These are phyloP conservation scores for Thecophora atra DNA, from an alignment of 2,888 invertebrate genomes.

Conservation along the genomic window DNA sequence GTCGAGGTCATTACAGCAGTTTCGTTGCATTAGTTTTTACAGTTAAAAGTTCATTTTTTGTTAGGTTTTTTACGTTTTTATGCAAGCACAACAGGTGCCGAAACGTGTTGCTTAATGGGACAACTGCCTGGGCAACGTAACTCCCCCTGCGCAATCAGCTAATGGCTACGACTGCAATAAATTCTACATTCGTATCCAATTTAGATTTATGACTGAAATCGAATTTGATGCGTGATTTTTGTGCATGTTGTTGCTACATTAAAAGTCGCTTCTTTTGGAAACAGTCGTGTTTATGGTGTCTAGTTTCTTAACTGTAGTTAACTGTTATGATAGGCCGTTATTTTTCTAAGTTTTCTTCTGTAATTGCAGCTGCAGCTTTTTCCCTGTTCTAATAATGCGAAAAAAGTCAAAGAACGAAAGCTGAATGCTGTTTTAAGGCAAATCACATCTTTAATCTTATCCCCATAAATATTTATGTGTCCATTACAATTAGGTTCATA, in stretches of 20 bases:
- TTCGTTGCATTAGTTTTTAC: slow-evolving; percentile 35
- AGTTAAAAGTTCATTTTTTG: slow-evolving; percentile 39
- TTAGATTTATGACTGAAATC: slow-evolving; percentile 58
- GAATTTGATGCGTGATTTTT: slow-evolving; percentile 57
- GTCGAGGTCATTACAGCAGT: slow-evolving; percentile 16
- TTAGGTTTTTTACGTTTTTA: neutral
- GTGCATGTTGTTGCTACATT: slow-evolving; percentile 41
- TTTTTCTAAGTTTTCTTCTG: neutral
- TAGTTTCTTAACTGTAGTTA: slow-evolving; percentile 32
- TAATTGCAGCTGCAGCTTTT: neutral
- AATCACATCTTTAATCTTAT: slow-evolving; percentile 18
- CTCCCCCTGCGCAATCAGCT: neutral
- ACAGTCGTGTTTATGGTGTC: slow-evolving; percentile 38
- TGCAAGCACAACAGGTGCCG: slow-evolving; percentile 44
- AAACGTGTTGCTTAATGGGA: slow-evolving; percentile 34
- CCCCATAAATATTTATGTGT: neutral
- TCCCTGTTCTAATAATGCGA: neutral
- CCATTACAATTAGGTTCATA: too few relatives aligned
- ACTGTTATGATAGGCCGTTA: neutral
- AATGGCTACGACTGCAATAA: slow-evolving; percentile 35
- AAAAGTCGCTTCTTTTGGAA: neutral
- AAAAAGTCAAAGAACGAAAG: neutral
- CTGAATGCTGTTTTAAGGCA: slow-evolving; percentile 9
- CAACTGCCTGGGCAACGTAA: neutral
- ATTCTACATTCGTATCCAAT: slow-evolving; percentile 50